Base-by-base conservation (phyloP, 2,888 invertebrate genomes). In the Thyatira batis region DNA sequence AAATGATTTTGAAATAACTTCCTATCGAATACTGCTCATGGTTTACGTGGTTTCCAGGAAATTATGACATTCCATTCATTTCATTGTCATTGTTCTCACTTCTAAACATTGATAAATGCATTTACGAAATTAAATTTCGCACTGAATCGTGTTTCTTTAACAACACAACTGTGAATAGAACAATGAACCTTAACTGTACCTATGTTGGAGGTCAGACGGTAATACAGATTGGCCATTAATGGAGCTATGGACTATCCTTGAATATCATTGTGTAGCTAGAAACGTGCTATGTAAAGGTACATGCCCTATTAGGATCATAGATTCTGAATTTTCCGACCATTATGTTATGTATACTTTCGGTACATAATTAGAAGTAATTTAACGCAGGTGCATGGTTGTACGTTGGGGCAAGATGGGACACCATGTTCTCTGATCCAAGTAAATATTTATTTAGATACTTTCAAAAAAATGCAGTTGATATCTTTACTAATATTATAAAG, bases 41-140 rank as follows among this genome's bases (percentile, higher is more conserved):
- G 50, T 63, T 60, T 57, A 17, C 60, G 57, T 63, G 55, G 62
- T 57, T 74, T 76, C 79, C 79, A 61, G 79, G 72, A 74, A 68
- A 69, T 76, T 66, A 66, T 67, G 65, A 65, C 65, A 71, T 60
- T 58, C 46, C 49, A 57, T n/a, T n/a, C n/a, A n/a, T n/a, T n/a
- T n/a, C n/a, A n/a, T n/a, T 53, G 59, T 60, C 60, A 75, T 76
- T 77, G 73, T 77, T 69, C n/a, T n/a, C n/a, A n/a, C n/a, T n/a
- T n/a, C 51, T 27, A 54, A 60, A 45, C 53, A 61, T 63, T 61
- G n/a, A n/a, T n/a, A n/a, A 59, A 59, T 58, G 55, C 56, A 51
- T 45, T 69, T 68, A 62, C 63, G 61, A 73, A 71, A 69, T 71
- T 53, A 52, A 52, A 60, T 67, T 71, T 71, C 58, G 63, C 65